phyloP scores from a whole-genome alignment of 2,888 invertebrate species.

The Coelopa pilipes region DNA sequence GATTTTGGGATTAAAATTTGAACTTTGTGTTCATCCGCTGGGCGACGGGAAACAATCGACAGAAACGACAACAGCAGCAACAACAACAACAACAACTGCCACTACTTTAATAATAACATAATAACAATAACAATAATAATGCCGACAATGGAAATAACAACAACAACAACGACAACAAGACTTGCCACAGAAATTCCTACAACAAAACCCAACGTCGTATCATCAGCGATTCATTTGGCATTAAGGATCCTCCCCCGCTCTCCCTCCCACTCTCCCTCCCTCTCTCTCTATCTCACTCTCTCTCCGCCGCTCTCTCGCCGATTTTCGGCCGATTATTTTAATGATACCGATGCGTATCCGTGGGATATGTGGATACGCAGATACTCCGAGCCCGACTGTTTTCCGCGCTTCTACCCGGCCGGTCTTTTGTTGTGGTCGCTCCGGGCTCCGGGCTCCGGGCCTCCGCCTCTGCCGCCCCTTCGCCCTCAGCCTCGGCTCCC shows the following conservation, averaged over 20 bases:
- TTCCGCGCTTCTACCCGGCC: too few relatives aligned
- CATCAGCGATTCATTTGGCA: slow-evolving; percentile 17
- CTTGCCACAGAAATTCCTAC: neutral
- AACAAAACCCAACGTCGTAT: neutral
- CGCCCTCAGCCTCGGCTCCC: too few relatives aligned
- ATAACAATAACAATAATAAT: neutral
- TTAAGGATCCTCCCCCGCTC: neutral
- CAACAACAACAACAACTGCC: neutral
- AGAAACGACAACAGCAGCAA: neutral
- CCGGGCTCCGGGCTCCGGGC: too few relatives aligned
- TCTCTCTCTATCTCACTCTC: too few relatives aligned
- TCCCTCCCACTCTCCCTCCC: too few relatives aligned
- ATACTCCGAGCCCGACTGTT: too few relatives aligned
- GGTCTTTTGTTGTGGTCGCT: too few relatives aligned
- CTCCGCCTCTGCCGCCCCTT: too few relatives aligned
- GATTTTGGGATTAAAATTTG: slow-evolving; percentile 58
- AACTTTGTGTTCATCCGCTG: slow-evolving; percentile 43
- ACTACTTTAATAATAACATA: neutral
- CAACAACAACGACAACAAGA: neutral
- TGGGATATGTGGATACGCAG: slow-evolving; percentile 11
- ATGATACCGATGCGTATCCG: slow-evolving; percentile 30
- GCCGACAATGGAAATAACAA: slow-evolving; percentile 4
- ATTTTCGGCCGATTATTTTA: slow-evolving; percentile 33
- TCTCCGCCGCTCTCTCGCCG: neutral
- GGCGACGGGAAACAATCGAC: neutral